Percentiles rank a stretch among this genome's conserved stretches.
Evolutionary conservation across 2,113 vertebrate species (phyloP).

Genomic region (Callopanchax toddi): DNA sequence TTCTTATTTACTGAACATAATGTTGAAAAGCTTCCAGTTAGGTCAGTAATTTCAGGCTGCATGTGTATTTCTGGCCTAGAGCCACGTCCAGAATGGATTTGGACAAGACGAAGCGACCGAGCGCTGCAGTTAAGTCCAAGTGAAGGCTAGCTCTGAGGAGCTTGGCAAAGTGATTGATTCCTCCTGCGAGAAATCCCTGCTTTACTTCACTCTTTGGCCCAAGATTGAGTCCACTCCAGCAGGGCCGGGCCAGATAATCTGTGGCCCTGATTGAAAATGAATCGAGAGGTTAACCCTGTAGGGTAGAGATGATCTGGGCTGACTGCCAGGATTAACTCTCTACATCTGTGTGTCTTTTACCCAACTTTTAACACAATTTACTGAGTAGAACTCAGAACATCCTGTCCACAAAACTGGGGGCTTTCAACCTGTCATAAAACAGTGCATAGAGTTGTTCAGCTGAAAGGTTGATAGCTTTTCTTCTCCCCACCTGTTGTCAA

Average conservation of each 20-base stretch:
- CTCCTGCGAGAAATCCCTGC: conserved; percentile 70
- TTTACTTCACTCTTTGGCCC: conserved; percentile 66
- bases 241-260: conserved; percentile 74
- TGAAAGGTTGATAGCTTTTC: conserved; percentile 32
- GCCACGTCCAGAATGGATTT: conserved; percentile 52
- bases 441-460: conserved; percentile 27
- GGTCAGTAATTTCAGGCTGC: conserved; percentile 46
- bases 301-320: conserved; percentile 51
- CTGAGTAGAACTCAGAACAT: background rate
- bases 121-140: conserved; percentile 50
- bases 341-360: conserved; percentile 11
- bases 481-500: conserved; percentile 32
- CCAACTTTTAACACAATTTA: conserved; percentile 33
- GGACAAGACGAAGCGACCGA: conserved; percentile 37
- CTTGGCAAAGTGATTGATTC: conserved; percentile 74
- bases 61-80: conserved; percentile 52
- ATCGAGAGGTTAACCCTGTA: conserved; percentile 68
- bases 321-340: conserved; percentile 58
- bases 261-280: conserved; percentile 73
- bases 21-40: conserved; percentile 16
- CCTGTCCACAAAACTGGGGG: background rate
- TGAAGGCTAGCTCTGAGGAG: conserved; percentile 56
- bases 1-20: conserved; percentile 18
- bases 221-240: conserved; percentile 71
- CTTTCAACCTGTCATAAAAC: conserved; percentile 1